Base-by-base conservation (phyloP, 1,140 invertebrate genomes). In the Eueides isabella region DNA sequence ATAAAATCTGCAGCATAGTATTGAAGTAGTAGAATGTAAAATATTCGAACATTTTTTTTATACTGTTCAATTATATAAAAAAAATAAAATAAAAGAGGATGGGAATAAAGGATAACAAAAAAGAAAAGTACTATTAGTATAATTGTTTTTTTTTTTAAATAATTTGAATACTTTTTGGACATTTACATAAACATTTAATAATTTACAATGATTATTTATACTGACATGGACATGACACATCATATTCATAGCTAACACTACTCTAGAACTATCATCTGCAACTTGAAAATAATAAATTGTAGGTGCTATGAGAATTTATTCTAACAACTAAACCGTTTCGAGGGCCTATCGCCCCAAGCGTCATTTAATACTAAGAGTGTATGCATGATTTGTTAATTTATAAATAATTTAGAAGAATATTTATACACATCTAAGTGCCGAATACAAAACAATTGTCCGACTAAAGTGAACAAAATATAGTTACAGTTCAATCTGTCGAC, bases 111-210 rank as follows among this genome's bases (percentile, higher is more conserved):
- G 85, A 87, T 64, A 90, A 92, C 87, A 87, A 88, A 90, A 92
- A 89, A 90, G 76, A 87, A 90, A 92, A 85, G 76, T 84, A 89
- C 83, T 82, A 88, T 84, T 91, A 87, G 82, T 87, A 92, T 91
- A 89, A 89, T 90, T 84, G 83, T 80, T 86, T 90, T 91, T 92
- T 81, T 88, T 91, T 91, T 92, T 92, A 92, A 92, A 92, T 92
- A 92, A 92, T 92, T 92, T 92, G 89, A 92, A 92, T 92, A 92
- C 91, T 92, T 91, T 92, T 91, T 92, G 91, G 91, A 92, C 89
- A 92, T 92, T 91, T 92, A 92, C 91, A 92, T 92, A 92, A 92
- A 92, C 89, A 92, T 93, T 93, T 93, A 93, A 92, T 92, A 93
- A 93, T 93, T 91, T 92, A 93, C 90, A 93, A 84, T 91, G 91